Evolutionary conservation across 2,888 invertebrate genomes (phyloP), one percentile per base, ranked within the genome.

Genomic region (Standfussiana lucernea): DNA sequence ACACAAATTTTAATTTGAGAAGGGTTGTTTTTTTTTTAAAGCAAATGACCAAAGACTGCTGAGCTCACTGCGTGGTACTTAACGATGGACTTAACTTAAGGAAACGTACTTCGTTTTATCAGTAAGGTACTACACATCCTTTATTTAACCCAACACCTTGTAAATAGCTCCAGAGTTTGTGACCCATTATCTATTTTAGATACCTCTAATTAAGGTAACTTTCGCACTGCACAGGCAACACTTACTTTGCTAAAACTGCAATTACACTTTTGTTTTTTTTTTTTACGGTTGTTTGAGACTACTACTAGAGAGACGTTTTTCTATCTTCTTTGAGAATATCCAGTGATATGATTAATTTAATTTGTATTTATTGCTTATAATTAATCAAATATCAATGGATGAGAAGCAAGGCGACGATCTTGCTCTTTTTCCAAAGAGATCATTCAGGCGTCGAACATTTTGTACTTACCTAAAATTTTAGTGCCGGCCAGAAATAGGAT

Each of bases 351-450:
- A 21, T 75, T 40, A 32, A 72, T 2, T 32, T 69, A n/a, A 18
- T 45, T 21, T 45, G 15, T 45, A 28, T 28, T 28, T 28, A 35
- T 42, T n/a, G n/a, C 7, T 35, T 21, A n/a, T 35, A 42, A 42
- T 18, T 18, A 13, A 67, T n/a, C 6, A 37, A 69, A 71, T 21
- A 21, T 24, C 3, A 37, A 24, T 7, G 37, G 56, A 56, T 40
- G n/a, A 40, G 47, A 37, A 59, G 32, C 65, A 65, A 77, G 56
- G 21, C 15, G 1, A 21, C 0, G 8, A 50, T 15, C 5, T 79
- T 62, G 32, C 32, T 64, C 5, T 62, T 45, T 53, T 80, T 79
- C 62, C 24, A 28, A 62, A n/a, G n/a, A 45, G 8, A 35, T 47
- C 3, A 53, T 37, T 71, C 4, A n/a, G 32, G 45, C 15, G 40